These are phyloP conservation scores for Thalassoma bifasciatum DNA, from an alignment of 2,113 vertebrate genomes.

Conservation along the genomic window DNA sequence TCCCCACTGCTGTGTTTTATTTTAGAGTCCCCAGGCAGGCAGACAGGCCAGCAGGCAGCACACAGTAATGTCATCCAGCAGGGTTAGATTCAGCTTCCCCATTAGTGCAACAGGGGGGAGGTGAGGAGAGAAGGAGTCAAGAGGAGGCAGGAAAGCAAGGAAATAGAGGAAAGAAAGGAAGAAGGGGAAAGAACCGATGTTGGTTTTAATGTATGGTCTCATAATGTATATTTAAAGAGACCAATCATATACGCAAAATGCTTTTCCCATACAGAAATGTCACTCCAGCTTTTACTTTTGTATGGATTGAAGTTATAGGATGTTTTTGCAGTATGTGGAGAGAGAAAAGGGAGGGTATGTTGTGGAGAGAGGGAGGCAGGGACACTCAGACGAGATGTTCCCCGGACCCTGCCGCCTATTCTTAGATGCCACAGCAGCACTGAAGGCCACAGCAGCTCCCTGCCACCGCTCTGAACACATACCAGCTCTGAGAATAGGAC, in stretches of 20 bases:
- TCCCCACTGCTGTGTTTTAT: conserved; percentile 75
- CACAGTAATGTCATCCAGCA: conserved; percentile 79
- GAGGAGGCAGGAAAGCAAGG: conserved; percentile 32
- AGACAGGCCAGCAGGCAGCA: conserved; percentile 75
- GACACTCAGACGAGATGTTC: conserved; percentile 53
- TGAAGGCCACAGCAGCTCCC: conserved; percentile 70
- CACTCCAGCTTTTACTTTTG: conserved; percentile 3
- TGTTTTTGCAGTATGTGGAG: conserved; percentile 10
- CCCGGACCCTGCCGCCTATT: conserved; percentile 70
- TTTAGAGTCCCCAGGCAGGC: conserved; percentile 77
- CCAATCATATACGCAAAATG: conserved; percentile 2
- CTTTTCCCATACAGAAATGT: background rate
- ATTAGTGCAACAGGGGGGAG: conserved; percentile 58
- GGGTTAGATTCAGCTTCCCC: conserved; percentile 75
- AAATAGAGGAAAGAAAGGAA: conserved; percentile 29
- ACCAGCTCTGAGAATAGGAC: conserved; percentile 66
- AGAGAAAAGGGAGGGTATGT: conserved; percentile 11
- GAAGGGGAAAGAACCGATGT: background rate
- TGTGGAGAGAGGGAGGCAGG: conserved; percentile 27
- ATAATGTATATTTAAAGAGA: conserved; percentile 6
- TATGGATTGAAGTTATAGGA: conserved; percentile 1
- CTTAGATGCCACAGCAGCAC: conserved; percentile 70
- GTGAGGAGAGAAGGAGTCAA: conserved; percentile 22
- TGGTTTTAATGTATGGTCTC: background rate
- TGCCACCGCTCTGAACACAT: conserved; percentile 55